Conservation (phyloP, 2,888 invertebrate genomes). For the Volucella zonaria region DNA sequence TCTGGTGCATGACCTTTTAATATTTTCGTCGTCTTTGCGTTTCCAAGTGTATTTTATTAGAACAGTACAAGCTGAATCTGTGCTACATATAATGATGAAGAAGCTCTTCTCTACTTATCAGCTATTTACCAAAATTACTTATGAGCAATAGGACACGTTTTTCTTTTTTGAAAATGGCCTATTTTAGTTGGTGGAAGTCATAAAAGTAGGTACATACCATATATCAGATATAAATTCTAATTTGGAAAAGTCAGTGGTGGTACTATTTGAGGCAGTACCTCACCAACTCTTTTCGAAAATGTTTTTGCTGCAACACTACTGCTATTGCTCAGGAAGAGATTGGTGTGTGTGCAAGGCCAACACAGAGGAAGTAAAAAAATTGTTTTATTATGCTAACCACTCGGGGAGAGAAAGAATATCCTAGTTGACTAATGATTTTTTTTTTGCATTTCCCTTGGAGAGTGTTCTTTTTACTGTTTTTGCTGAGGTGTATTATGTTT, state of each 20-base stretch:
- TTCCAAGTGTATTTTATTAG: slow-evolving; percentile 22
- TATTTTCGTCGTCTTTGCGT: slow-evolving; percentile 19
- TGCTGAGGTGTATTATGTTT: slow-evolving; percentile 53
- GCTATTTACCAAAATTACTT: slow-evolving; percentile 58
- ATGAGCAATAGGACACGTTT: slow-evolving; percentile 32
- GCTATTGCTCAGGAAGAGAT: slow-evolving; percentile 15
- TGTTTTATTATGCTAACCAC: slow-evolving; percentile 45
- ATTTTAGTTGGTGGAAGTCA: neutral
- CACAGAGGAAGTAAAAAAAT: slow-evolving; percentile 45
- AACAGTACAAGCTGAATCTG: slow-evolving; percentile 10
- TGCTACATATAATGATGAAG: slow-evolving; percentile 54
- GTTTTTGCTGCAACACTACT: slow-evolving; percentile 10
- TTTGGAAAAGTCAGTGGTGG: slow-evolving; percentile 10
- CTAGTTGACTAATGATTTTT: slow-evolving; percentile 65
- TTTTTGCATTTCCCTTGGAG: slow-evolving; percentile 29
- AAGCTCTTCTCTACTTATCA: slow-evolving; percentile 48
- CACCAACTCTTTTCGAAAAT: slow-evolving; percentile 33
- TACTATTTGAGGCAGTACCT: slow-evolving; percentile 22
- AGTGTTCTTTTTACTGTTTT: slow-evolving; percentile 21
- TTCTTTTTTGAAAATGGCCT: neutral
- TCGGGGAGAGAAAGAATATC: slow-evolving; percentile 23
- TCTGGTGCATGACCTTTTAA: slow-evolving; percentile 1
- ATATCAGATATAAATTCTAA: slow-evolving; percentile 30
- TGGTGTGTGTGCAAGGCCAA: slow-evolving; percentile 22
- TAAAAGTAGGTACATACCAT: neutral